phyloP scores from a whole-genome alignment of 2,113 vertebrate species.

The Ardeotis arabs region DNA sequence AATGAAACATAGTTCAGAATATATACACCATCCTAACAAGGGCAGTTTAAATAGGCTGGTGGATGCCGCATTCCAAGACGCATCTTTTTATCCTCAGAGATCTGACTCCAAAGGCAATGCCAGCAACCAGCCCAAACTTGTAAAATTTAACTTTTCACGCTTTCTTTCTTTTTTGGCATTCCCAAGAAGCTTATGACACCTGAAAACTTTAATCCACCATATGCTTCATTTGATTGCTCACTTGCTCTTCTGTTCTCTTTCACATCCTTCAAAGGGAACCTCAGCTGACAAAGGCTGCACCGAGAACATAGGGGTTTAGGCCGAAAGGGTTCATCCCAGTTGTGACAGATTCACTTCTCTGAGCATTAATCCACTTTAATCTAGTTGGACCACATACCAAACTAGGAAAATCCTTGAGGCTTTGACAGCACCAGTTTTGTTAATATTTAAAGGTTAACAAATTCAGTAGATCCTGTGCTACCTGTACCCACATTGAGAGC shows the following conservation, averaged over 20 bases:
- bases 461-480: neutral
- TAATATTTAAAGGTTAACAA: slow-evolving; percentile 40
- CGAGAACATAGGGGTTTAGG: neutral
- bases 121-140: neutral
- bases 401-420: slow-evolving; percentile 12
- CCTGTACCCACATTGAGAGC: neutral
- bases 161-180: neutral
- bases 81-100: neutral
- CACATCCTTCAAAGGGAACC: neutral
- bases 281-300: neutral
- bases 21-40: neutral
- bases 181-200: neutral
- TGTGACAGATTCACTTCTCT: slow-evolving; percentile 19
- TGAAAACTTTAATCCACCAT: slow-evolving; percentile 3
- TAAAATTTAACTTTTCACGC: neutral
- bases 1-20: neutral
- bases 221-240: slow-evolving; percentile 4
- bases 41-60: neutral
- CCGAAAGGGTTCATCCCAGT: neutral
- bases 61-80: fast-evolving
- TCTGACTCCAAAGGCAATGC: neutral
- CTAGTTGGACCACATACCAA: slow-evolving; percentile 24
- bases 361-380: slow-evolving; percentile 43
- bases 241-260: neutral
- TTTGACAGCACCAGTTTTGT: neutral